Evolutionary conservation across 2,113 vertebrate species (phyloP).

Genomic region (Microcebus tavaratra): DNA sequence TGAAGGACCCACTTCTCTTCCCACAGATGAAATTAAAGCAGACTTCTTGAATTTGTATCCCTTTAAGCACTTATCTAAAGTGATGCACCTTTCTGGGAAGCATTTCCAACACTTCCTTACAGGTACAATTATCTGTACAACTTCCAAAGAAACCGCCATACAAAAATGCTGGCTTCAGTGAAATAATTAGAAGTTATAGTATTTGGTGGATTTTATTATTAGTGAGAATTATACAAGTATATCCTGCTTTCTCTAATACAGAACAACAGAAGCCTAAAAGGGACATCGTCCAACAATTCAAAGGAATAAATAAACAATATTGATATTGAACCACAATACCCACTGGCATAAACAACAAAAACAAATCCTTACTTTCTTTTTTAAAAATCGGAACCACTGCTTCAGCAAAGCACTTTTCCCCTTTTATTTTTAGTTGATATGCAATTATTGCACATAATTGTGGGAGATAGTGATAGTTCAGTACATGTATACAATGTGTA

Average conservation of each 20-base stretch:
- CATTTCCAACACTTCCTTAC: neutral
- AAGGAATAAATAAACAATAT: conserved; percentile 14
- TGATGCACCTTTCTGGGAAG: neutral
- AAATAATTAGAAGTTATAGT: conserved; percentile 30
- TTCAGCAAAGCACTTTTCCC: conserved; percentile 17
- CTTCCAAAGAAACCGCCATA: neutral
- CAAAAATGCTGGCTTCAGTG: conserved; percentile 2
- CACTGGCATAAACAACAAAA: conserved; percentile 5
- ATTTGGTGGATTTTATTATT: neutral
- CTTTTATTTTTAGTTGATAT: neutral
- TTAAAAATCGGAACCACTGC: neutral
- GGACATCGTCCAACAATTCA: neutral
- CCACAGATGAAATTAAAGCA: neutral
- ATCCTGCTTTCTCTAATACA: conserved; percentile 3
- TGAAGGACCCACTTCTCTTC: neutral
- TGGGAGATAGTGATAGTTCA: neutral
- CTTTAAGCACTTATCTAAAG: neutral
- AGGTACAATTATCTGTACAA: neutral
- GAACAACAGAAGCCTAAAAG: conserved; percentile 16
- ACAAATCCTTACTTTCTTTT: neutral
- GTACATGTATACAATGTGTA: neutral
- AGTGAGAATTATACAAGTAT: conserved; percentile 20
- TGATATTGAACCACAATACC: neutral
- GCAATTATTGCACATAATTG: neutral
- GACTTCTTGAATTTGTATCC: neutral